Conservation (phyloP, 2,888 invertebrate genomes). For the Leptura quadrifasciata region DNA sequence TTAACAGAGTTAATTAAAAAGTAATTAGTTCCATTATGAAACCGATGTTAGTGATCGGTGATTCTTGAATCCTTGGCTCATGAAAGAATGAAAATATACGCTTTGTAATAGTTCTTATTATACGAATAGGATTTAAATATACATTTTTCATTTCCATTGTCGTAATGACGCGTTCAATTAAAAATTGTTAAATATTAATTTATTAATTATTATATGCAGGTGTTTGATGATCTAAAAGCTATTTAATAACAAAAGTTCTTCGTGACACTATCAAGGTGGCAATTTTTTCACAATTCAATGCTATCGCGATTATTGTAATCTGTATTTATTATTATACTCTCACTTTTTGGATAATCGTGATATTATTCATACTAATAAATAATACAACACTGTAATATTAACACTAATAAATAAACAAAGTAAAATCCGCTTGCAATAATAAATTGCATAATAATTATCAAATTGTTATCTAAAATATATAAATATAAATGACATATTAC, state of each 20-base stretch:
- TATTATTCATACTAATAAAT: constrained; percentile 49
- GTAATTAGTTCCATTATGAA: neutral
- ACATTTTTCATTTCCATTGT: constrained; percentile 47
- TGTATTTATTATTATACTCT: constrained; percentile 55
- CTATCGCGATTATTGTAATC: constrained; percentile 57
- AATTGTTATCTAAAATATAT: constrained; percentile 48
- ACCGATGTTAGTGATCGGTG: neutral
- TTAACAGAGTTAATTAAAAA: too few species aligned
- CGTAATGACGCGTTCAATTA: constrained; percentile 47
- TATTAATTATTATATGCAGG: constrained; percentile 52
- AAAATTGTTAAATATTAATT: constrained; percentile 50
- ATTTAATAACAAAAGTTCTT: constrained; percentile 59
- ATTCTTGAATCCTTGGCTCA: neutral
- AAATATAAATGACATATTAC: constrained; percentile 50
- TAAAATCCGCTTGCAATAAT: constrained; percentile 22
- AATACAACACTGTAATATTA: constrained; percentile 47
- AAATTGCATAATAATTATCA: constrained; percentile 51
- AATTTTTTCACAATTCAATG: constrained; percentile 61
- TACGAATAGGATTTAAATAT: neutral
- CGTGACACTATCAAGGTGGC: constrained; percentile 66
- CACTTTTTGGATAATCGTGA: constrained; percentile 62
- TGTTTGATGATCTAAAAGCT: constrained; percentile 59
- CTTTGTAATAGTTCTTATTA: constrained; percentile 18
- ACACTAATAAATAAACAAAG: constrained; percentile 51
- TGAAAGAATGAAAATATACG: neutral